phyloP scores from a whole-genome alignment of 2,888 invertebrate genomes.

The Cremastobaeus sp. region DNA sequence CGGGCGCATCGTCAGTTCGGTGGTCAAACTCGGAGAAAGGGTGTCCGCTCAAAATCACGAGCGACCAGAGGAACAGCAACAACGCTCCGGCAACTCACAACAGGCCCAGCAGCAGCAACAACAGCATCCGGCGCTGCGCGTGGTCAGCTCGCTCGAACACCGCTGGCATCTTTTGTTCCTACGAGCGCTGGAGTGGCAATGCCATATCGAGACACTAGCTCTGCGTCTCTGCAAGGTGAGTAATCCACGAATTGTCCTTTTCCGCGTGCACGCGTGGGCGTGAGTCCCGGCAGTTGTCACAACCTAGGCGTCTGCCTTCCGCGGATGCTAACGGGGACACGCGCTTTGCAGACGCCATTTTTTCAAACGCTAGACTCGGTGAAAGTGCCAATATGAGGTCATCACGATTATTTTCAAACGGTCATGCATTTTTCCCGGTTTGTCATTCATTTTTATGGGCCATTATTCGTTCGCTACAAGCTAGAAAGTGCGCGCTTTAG shows the following conservation, averaged over 20 bases:
- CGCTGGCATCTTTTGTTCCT: conserved; percentile 95
- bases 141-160: conserved; percentile 87
- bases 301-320: no score
- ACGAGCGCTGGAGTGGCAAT: conserved; percentile 94
- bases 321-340: no score
- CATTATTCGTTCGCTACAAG: no score
- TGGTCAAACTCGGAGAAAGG: conserved; percentile 87
- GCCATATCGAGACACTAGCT: conserved; percentile 90
- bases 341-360: no score
- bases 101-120: conserved; percentile 64
- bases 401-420: no score
- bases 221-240: conserved; percentile 83
- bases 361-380: no score
- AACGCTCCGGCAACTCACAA: conserved; percentile 65
- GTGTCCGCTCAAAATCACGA: conserved; percentile 72
- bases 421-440: no score
- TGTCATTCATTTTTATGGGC: no score
- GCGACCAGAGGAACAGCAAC: conserved; percentile 69
- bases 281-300: no score
- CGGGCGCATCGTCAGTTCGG: conserved; percentile 89
- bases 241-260: conserved; percentile 43
- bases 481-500: no score
- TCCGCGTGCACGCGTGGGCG: conserved; percentile 7
- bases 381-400: no score
- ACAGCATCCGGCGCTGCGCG: conserved; percentile 78